phyloP scores from a whole-genome alignment of 2,888 invertebrate species.

The Heliconius hortense region DNA sequence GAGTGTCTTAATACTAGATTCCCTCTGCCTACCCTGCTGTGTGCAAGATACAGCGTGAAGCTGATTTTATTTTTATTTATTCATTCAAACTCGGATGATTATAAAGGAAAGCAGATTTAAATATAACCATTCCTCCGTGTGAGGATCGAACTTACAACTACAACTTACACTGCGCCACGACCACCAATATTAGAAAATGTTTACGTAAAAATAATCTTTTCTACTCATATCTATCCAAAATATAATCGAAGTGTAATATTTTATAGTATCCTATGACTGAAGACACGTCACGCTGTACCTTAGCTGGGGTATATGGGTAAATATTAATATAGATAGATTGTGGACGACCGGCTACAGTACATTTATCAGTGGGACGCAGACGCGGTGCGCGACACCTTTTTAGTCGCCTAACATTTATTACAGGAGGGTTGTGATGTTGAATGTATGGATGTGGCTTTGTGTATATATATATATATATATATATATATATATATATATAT shows the following conservation, averaged over 20 bases:
- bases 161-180: no score
- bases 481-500: neutral
- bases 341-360: constrained; percentile 58
- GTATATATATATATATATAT: neutral
- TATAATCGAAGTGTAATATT: constrained; percentile 3
- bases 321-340: constrained; percentile 70
- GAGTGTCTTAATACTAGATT: no score
- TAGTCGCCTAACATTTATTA: constrained; percentile 75
- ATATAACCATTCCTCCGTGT: neutral
- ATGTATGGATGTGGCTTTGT: constrained; percentile 46
- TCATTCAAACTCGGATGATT: neutral
- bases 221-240: neutral
- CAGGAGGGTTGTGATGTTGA: constrained; percentile 46
- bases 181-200: neutral
- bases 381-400: constrained; percentile 73
- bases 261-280: constrained; percentile 11
- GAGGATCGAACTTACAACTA: neutral
- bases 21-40: no score
- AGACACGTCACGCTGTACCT: constrained; percentile 23
- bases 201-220: neutral
- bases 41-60: no score
- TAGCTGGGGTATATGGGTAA: constrained; percentile 45
- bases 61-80: no score
- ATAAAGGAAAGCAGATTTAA: neutral
- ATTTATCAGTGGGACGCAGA: constrained; percentile 74